Percentiles rank a stretch among this genome's conserved stretches.
Evolutionary conservation across 2,797 vertebrate species (phyloP).

Genomic region (Mormyrops boulengeri): DNA sequence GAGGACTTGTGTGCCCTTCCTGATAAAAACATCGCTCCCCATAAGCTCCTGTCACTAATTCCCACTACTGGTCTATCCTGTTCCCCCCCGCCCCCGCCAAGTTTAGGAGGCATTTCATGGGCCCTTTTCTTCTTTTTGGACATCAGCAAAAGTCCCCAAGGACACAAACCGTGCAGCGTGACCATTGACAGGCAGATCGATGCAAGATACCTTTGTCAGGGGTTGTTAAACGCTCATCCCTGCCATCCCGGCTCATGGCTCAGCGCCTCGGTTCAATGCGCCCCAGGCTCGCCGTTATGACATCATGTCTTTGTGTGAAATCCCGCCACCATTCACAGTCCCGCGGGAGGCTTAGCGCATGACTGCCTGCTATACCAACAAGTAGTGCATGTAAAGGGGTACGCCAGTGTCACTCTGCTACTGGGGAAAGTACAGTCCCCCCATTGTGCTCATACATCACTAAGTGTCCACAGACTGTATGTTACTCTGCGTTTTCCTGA

Average conservation of each 20-base stretch:
- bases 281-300: slow-evolving; percentile 62
- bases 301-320: slow-evolving; percentile 70
- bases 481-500: background rate
- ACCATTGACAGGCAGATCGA: slow-evolving; percentile 66
- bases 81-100: background rate
- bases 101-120: background rate
- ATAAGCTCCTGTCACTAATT: background rate
- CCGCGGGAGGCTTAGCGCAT: slow-evolving; percentile 38
- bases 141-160: slow-evolving; percentile 49
- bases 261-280: slow-evolving; percentile 64
- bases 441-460: background rate
- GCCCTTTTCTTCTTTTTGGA: slow-evolving; percentile 1
- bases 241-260: slow-evolving; percentile 69
- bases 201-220: slow-evolving; percentile 73
- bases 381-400: slow-evolving; percentile 33
- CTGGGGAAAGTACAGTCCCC: background rate
- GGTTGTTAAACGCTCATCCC: slow-evolving; percentile 57
- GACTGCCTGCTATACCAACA: slow-evolving; percentile 41
- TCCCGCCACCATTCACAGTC: slow-evolving; percentile 60
- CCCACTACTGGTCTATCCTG: background rate
- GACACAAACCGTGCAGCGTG: slow-evolving; percentile 44
- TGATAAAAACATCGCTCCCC: background rate
- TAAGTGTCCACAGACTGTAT: background rate
- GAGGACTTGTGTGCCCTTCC: background rate
- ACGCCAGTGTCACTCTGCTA: slow-evolving; percentile 3